Base-by-base conservation (phyloP, 2,113 vertebrate species). In the Brachyhypopomus gauderio region DNA sequence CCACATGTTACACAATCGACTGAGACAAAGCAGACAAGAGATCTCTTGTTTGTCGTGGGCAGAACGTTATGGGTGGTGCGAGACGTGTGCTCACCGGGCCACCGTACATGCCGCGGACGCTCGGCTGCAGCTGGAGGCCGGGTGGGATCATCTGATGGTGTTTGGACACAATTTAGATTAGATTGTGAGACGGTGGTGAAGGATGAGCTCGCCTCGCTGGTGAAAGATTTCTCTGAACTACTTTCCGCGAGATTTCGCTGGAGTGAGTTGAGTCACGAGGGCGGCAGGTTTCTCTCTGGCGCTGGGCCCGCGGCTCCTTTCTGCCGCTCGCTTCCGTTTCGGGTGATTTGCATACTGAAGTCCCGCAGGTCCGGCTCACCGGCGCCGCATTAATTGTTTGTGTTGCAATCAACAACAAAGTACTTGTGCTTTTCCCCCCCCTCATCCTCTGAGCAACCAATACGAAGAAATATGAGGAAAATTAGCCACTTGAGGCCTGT, bases 351-450 rank as follows among this genome's bases (percentile, higher is more conserved):
- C 87, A 89, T 91, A 85, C 77, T 84, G 73, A 71, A 63, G 87
- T 87, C 88, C 85, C 86, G 85, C 64, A 30, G 82, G 80, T 81
- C 83, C 87, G 60, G 79, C 86, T 88, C 86, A 83, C 72, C 85
- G 91, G 88, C 87, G 86, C 89, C 84, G 79, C 86, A 90, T 92
- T 92, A 92, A 93, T 92, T 91, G 88, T 85, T 75, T 85, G 79
- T 52, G 75, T 69, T 85, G 71, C 79, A 77, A 63, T 80, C 63
- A 80, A 85, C 74, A 85, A 62, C 79, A 80, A 85, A 60, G 84
- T 82, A 78, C 63, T 72, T 80, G 58, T 38, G 77, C 20, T 34
- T 60, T 72, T 73, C 45, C 14, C 14, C 14, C 3, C 30, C 48
- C 23, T 75, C 75, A 63, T 75, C 56, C 73, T 45, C 45, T 19